Base-by-base conservation (phyloP, 2,888 invertebrate species). In the Syrphus vitripennis region DNA sequence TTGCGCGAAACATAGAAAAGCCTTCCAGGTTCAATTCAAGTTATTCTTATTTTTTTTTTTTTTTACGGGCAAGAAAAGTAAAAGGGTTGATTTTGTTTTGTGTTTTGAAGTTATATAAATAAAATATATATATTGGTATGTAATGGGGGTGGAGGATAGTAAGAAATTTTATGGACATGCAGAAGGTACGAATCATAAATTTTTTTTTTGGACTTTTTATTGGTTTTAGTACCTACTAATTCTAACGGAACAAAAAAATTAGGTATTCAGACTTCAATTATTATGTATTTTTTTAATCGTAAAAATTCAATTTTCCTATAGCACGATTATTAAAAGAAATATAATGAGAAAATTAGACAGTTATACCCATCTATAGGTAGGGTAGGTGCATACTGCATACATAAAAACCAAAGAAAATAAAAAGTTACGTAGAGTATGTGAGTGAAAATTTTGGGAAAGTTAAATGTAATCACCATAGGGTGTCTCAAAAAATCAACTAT, bases 31-130 rank as follows among this genome's bases (percentile, higher is more conserved):
- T 37, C 6, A 19, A 24, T 34, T 34, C 12, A 34, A 34, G 34
- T 34, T 34, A 1, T 10, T 10, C 14, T 50, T 26, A 6, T 12
- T 24, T 24, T 50, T 24, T 24, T 24, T 40, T 16, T 40, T n/a
- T n/a, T 45, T 59, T 12, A 59, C 2, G 59, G 14, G 59, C 19
- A 14, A 34, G 7, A 34, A 34, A 37, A 59, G 37, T 37, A 14
- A 16, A 63, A 63, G 61, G 61, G 61, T 42, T 26, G 61, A 21
- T 6, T 59, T 59, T 14, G 26, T 61, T 61, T n/a, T n/a, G n/a
- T n/a, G n/a, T n/a, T 24, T 9, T 16, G 4, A 42, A 16, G 10
- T 59, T 37, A 7, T 37, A 21, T 34, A 34, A 14, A 31, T 31
- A 59, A 37, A 12, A 21, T 7, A 59, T 34, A 12, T n/a, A n/a